phyloP scores from a whole-genome alignment of 2,113 vertebrate species.

The Gasterosteus nipponicus region DNA sequence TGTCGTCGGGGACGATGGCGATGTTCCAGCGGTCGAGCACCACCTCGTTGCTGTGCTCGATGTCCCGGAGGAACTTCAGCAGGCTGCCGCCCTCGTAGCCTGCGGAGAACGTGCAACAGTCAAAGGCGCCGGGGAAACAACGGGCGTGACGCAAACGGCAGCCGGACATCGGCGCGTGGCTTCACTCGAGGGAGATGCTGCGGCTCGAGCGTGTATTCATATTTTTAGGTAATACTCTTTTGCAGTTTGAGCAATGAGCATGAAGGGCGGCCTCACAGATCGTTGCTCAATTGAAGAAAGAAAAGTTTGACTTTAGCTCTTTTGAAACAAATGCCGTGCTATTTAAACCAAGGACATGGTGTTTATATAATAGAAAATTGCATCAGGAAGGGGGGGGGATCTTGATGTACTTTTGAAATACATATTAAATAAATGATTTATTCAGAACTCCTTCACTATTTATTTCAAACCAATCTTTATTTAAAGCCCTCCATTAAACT shows the following conservation, averaged over 20 bases:
- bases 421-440: neutral
- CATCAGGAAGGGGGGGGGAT: too few species aligned
- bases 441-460: neutral
- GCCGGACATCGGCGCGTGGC: too few species aligned
- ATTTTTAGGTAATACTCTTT: too few species aligned
- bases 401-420: too few species aligned
- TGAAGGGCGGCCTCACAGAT: too few species aligned
- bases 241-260: neutral
- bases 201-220: too few species aligned
- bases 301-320: too few species aligned
- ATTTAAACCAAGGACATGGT: neutral
- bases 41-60: conserved; percentile 93
- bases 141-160: neutral
- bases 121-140: neutral
- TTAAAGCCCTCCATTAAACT: neutral
- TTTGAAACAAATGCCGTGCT: neutral
- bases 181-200: too few species aligned
- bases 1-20: conserved; percentile 88
- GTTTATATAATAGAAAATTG: neutral
- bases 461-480: neutral
- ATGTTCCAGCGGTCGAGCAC: conserved; percentile 94
- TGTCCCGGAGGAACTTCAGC: conserved; percentile 92
- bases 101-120: conserved; percentile 41
- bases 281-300: too few species aligned
- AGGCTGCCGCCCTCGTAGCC: conserved; percentile 97